Conservation (phyloP, 2,888 invertebrate genomes). For the Scaptomyza polygonia region DNA sequence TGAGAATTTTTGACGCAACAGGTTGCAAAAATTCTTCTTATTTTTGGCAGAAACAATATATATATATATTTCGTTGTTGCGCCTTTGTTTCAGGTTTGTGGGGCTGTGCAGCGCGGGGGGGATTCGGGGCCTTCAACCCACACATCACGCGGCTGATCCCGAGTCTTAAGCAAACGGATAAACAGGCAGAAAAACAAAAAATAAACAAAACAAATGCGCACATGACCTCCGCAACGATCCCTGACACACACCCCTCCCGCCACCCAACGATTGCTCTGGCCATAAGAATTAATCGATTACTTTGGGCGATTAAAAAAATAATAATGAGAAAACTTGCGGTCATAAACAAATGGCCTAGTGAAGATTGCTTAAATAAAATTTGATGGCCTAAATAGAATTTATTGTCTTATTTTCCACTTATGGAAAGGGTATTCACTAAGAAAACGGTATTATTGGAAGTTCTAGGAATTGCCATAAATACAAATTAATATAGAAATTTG, state of each 20-base stretch:
- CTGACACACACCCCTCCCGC: conserved; percentile 18
- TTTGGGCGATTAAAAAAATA: conserved; percentile 57
- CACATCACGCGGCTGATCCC: conserved; percentile 60
- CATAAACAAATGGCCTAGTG: conserved; percentile 49
- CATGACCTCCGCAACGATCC: conserved; percentile 59
- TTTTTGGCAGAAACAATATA: conserved; percentile 51
- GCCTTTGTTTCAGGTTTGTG: not conserved
- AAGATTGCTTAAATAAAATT: conserved; percentile 58
- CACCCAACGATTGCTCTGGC: conserved; percentile 41
- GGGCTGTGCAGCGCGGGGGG: not conserved
- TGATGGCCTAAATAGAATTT: conserved; percentile 41
- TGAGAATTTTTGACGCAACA: conserved; percentile 59
- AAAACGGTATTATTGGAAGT: not conserved
- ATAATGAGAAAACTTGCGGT: conserved; percentile 35
- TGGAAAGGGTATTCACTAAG: not conserved
- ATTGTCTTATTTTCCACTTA: conserved; percentile 26
- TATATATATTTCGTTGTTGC: not conserved
- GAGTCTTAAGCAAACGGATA: conserved; percentile 35
- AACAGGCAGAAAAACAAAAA: conserved; percentile 23
- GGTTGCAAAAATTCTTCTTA: conserved; percentile 61
- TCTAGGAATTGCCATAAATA: not conserved
- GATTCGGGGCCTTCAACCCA: conserved; percentile 8
- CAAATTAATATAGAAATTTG: not conserved
- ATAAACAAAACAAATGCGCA: conserved; percentile 41
- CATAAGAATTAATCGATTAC: conserved; percentile 61